Percentiles rank a stretch among this genome's conserved stretches.
Evolutionary conservation across 2,113 vertebrate species (phyloP).

Genomic region (Hiodon tergisus): DNA sequence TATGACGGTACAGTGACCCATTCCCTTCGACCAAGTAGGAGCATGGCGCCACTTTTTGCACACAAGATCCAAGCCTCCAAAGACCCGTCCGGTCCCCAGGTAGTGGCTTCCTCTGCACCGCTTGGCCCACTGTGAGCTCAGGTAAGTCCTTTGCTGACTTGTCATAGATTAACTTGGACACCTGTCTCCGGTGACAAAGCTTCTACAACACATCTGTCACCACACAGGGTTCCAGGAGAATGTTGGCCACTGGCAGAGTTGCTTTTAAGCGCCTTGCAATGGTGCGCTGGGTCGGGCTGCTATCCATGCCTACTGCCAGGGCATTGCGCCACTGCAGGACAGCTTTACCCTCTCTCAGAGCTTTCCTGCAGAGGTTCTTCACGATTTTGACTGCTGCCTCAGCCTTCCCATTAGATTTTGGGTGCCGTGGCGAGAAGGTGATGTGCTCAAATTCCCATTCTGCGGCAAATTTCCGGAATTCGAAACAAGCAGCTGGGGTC

Average conservation of each 20-base stretch:
- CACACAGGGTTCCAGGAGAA: slow-evolving; percentile 18
- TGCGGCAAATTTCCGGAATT: neutral
- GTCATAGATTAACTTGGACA: slow-evolving; percentile 10
- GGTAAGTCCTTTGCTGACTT: slow-evolving; percentile 12
- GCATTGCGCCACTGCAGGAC: too few species aligned
- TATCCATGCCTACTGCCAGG: slow-evolving; percentile 1
- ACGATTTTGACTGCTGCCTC: slow-evolving; percentile 17
- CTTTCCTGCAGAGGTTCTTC: slow-evolving; percentile 20
- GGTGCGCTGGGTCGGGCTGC: neutral
- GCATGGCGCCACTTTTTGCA: slow-evolving; percentile 17
- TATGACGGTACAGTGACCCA: slow-evolving; percentile 7
- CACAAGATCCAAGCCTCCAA: slow-evolving; percentile 23
- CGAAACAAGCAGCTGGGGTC: slow-evolving; percentile 7
- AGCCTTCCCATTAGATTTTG: slow-evolving; percentile 20
- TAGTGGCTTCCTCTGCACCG: slow-evolving; percentile 24
- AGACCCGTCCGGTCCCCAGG: slow-evolving; percentile 19
- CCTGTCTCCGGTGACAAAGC: too few species aligned
- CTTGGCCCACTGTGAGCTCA: slow-evolving; percentile 21
- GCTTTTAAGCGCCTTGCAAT: neutral
- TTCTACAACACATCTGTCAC: neutral
- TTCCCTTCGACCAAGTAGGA: slow-evolving; percentile 33
- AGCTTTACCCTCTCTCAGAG: neutral
- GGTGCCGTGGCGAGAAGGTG: slow-evolving; percentile 16
- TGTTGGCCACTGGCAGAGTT: slow-evolving; percentile 14
- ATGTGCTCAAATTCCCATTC: slow-evolving; percentile 14